These are phyloP conservation scores for Philantomba maxwellii DNA, from an alignment of 2,113 vertebrate genomes.

Conservation along the genomic window DNA sequence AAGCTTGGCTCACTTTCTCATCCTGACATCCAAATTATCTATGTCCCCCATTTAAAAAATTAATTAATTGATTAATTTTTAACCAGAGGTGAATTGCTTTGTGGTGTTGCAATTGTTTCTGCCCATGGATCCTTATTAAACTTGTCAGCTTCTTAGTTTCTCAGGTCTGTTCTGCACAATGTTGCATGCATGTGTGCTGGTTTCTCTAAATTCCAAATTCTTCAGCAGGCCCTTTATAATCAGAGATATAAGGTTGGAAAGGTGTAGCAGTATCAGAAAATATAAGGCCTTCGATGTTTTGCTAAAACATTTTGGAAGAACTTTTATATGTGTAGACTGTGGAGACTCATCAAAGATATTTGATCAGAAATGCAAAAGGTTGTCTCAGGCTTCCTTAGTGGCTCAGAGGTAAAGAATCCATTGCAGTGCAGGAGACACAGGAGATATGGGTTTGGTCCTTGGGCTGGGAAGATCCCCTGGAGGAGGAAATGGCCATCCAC, in stretches of 20 bases:
- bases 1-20: background rate
- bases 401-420: background rate
- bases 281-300: background rate
- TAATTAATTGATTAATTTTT: background rate
- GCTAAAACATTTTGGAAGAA: constrained; percentile 5
- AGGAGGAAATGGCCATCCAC: background rate
- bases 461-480: background rate
- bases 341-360: background rate
- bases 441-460: background rate
- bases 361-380: background rate
- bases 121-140: background rate
- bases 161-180: background rate
- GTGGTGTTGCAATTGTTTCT: background rate
- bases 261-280: background rate
- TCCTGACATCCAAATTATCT: constrained; percentile 3
- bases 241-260: background rate
- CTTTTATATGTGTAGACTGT: background rate
- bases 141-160: background rate
- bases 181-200: background rate
- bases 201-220: background rate
- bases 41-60: background rate
- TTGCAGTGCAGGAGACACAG: background rate
- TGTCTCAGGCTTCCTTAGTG: background rate
- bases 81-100: background rate
- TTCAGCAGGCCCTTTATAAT: background rate